These are phyloP conservation scores for Andrena chrysosceles DNA, from an alignment of 2,888 invertebrate genomes.

Conservation along the genomic window DNA sequence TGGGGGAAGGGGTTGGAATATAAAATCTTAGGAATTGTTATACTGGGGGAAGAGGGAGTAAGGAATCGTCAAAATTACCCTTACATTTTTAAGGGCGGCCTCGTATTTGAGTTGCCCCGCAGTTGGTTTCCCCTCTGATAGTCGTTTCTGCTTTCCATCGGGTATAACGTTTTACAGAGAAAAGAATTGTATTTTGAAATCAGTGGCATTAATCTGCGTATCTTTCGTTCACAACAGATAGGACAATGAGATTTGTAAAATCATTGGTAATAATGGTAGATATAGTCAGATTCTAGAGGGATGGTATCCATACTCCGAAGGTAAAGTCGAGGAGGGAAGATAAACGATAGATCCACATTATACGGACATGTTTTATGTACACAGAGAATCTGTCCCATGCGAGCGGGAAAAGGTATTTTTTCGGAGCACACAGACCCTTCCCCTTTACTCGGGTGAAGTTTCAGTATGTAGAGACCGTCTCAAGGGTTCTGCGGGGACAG, in stretches of 20 bases:
- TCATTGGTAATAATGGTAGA: neutral
- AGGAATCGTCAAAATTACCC: too few relatives aligned
- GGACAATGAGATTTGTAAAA: neutral
- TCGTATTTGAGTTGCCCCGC: too few relatives aligned
- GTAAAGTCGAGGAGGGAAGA: slow-evolving; percentile 4
- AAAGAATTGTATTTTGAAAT: too few relatives aligned
- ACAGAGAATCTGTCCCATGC: slow-evolving; percentile 52
- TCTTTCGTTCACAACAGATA: neutral
- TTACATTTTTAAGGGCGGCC: too few relatives aligned
- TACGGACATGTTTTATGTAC: slow-evolving; percentile 45
- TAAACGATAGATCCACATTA: slow-evolving; percentile 39
- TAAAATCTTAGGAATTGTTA: too few relatives aligned
- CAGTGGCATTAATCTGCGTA: neutral
- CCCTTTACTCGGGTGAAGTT: slow-evolving; percentile 54
- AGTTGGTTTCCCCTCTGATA: too few relatives aligned
- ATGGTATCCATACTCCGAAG: slow-evolving; percentile 3
- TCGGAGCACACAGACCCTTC: slow-evolving; percentile 9
- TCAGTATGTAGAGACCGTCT: slow-evolving; percentile 41
- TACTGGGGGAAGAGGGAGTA: too few relatives aligned
- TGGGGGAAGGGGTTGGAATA: too few relatives aligned
- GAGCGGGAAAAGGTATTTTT: slow-evolving; percentile 34
- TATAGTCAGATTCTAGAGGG: neutral
- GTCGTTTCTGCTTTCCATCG: too few relatives aligned
- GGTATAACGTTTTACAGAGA: too few relatives aligned
- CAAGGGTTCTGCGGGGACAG: slow-evolving; percentile 64